Evolutionary conservation across 2,797 vertebrate genomes (phyloP).

Genomic region (Clangula hyemalis): DNA sequence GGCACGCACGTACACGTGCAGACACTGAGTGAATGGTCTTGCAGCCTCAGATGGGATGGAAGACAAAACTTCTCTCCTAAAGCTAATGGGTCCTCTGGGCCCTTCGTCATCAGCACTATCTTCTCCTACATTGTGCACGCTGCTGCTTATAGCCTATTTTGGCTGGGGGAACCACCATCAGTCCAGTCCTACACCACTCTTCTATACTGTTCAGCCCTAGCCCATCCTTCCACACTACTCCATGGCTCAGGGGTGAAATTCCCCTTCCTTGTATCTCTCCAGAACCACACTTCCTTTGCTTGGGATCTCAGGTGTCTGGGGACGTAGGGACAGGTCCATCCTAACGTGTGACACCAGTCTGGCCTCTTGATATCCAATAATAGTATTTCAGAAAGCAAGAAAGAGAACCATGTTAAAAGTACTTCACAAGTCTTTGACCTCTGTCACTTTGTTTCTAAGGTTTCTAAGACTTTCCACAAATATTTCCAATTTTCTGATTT

Average conservation of each 20-base stretch:
- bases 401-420: background rate
- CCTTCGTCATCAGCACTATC: background rate
- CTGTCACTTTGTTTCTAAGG: background rate
- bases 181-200: background rate
- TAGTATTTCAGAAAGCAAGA: background rate
- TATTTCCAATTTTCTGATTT: background rate
- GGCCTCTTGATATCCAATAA: background rate
- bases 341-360: background rate
- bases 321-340: background rate
- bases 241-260: background rate
- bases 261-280: background rate
- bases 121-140: background rate
- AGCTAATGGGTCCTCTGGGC: background rate
- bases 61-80: background rate
- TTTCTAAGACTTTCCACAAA: background rate
- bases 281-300: rapidly evolving
- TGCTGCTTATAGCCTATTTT: background rate
- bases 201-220: background rate
- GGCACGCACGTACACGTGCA: background rate
- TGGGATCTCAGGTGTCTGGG: background rate
- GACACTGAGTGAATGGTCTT: background rate
- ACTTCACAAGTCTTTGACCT: background rate
- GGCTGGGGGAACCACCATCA: rapidly evolving
- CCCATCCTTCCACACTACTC: rapidly evolving
- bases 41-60: background rate